phyloP scores from a whole-genome alignment of 2,888 invertebrate species.

The Drosophila heteroneura region DNA sequence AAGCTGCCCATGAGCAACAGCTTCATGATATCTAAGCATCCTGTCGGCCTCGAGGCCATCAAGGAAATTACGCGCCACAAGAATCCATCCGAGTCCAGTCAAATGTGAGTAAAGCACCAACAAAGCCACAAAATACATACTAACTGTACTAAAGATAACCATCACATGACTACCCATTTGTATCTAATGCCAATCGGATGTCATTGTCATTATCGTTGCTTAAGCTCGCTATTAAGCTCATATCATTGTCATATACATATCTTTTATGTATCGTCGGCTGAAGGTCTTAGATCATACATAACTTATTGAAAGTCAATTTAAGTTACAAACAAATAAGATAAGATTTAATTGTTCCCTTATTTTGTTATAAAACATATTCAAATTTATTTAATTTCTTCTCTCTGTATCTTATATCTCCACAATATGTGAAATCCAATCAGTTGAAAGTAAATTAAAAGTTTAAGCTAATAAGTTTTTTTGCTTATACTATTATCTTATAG shows the following conservation, averaged over 20 bases:
- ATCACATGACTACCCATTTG: conserved; percentile 9
- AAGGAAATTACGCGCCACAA: conserved; percentile 90
- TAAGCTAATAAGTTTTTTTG: neutral
- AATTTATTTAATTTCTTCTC: no score
- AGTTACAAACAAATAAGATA: neutral
- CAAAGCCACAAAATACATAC: neutral
- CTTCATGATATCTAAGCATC: conserved; percentile 86
- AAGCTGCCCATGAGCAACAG: conserved; percentile 84
- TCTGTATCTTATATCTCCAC: neutral
- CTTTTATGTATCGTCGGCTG: neutral
- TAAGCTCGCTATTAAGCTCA: neutral
- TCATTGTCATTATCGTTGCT: conserved; percentile 6
- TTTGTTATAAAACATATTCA: neutral
- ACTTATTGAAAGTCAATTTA: neutral
- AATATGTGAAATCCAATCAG: neutral
- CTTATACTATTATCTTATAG: neutral
- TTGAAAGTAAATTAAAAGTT: neutral
- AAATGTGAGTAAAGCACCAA: conserved; percentile 82
- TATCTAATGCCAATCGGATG: conserved; percentile 28
- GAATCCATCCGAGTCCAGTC: conserved; percentile 86
- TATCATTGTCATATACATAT: neutral
- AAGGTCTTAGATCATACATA: neutral
- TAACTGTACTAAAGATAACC: conserved; percentile 1
- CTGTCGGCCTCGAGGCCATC: conserved; percentile 92
- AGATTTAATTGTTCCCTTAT: neutral